Conservation (phyloP, 2,888 invertebrate species). For the Cactoblastis cactorum region DNA sequence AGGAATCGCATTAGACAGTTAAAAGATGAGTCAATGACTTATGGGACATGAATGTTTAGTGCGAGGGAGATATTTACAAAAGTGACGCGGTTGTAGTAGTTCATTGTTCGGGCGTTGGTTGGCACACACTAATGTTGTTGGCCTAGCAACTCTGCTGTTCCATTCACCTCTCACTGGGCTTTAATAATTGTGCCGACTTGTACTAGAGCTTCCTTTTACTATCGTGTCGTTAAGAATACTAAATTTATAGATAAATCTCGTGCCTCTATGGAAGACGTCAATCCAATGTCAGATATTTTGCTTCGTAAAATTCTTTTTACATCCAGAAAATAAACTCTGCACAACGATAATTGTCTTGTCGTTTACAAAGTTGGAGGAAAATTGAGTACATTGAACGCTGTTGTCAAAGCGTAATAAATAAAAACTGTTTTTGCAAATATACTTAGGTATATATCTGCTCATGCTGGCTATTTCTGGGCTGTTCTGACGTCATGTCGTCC, state of each 20-base stretch:
- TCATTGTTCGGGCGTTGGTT: conserved; percentile 73
- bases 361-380: too few species aligned
- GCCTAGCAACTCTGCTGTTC: conserved; percentile 71
- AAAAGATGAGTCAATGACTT: conserved; percentile 20
- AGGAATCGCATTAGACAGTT: conserved; percentile 13
- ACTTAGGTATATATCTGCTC: conserved; percentile 20
- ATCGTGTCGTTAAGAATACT: too few species aligned
- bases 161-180: conserved; percentile 77
- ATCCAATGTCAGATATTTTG: too few species aligned
- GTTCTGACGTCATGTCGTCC: conserved; percentile 32
- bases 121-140: conserved; percentile 69
- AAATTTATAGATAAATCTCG: too few species aligned
- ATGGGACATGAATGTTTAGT: conserved; percentile 15
- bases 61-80: conserved; percentile 21
- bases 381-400: too few species aligned
- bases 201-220: conserved; percentile 28
- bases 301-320: too few species aligned
- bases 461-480: conserved; percentile 24
- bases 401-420: neutral
- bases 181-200: conserved; percentile 58
- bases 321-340: too few species aligned
- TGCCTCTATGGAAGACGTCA: too few species aligned
- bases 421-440: neutral
- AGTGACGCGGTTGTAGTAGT: conserved; percentile 48
- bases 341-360: too few species aligned